These are phyloP conservation scores for Epinotia brunnichana DNA, from an alignment of 2,888 invertebrate genomes.

Conservation along the genomic window DNA sequence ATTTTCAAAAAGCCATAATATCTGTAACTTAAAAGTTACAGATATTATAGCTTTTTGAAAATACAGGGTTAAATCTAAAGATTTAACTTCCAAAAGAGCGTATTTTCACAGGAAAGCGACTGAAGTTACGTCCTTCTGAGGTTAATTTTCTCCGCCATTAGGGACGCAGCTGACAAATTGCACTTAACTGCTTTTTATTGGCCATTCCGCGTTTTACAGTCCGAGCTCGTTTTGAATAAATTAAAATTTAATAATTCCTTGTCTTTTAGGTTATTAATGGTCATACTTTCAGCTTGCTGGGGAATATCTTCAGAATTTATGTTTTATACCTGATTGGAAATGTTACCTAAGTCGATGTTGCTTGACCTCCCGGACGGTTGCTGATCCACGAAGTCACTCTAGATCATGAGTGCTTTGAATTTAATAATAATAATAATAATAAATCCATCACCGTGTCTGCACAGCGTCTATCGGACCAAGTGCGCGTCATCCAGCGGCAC, in stretches of 20 bases:
- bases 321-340: not conserved
- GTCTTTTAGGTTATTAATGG: constrained; percentile 20
- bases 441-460: too few relatives aligned
- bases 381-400: too few relatives aligned
- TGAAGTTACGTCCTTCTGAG: not conserved
- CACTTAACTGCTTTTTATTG: constrained; percentile 53
- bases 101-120: not conserved
- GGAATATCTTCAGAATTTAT: not conserved
- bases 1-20: not conserved
- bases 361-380: too few relatives aligned
- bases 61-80: too few relatives aligned
- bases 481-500: too few relatives aligned
- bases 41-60: not conserved
- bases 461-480: too few relatives aligned
- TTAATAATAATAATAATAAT: too few relatives aligned
- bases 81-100: not conserved
- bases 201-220: constrained; percentile 48
- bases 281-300: constrained; percentile 8
- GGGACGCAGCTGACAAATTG: constrained; percentile 52
- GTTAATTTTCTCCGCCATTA: constrained; percentile 19
- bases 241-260: constrained; percentile 38
- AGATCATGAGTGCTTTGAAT: too few relatives aligned
- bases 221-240: constrained; percentile 38
- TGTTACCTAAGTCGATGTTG: not conserved
- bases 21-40: constrained; percentile 1